Evolutionary conservation across 2,888 invertebrate species (phyloP), one percentile per base, ranked within the genome.

Genomic region (Chrysodeixis includens): DNA sequence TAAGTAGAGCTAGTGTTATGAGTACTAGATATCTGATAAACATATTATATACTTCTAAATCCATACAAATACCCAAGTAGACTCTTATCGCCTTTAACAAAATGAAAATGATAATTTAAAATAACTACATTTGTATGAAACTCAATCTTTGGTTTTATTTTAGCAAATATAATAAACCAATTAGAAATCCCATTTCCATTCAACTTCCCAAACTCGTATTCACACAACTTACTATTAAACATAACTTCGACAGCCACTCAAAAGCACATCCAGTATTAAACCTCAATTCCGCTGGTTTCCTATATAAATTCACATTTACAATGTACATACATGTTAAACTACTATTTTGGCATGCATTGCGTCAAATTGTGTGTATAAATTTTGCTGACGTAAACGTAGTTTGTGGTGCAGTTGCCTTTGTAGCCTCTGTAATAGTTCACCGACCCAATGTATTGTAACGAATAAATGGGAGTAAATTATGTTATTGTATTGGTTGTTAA

Each of bases 281-380:
- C 3, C 46, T 49, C 46, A 18, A 49, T 49, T 49, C 5, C 46
- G 10, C 46, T 20, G 9, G 46, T 20, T 49, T 10, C 9, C n/a
- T 12, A 20, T 18, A 49, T 46, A 46, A 46, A 46, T 49, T 49
- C 8, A 49, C 46, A 20, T 20, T 2, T 6, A 26, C 26, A 4
- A n/a, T n/a, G n/a, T n/a, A n/a, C n/a, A 20, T 12, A 49, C 46
- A 49, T 20, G 46, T 49, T 49, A 49, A 49, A 49, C 12, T 49
- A 49, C 46, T 18, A 10, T 46, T 18, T 49, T 49, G 46, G 10
- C 46, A 49, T 49, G 46, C 46, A 49, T 18, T 49, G 46, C 46
- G 46, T 49, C 46, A 49, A 49, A 49, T 20, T 49, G 46, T 49
- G 44, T 16, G 46, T 49, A 49, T 49, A 49, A 49, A 49, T 49